A percentile compares a stretch with the other conserved stretches of the same genome.
phyloP scores from a whole-genome alignment of 1,140 invertebrate species.

The Conopomorpha cramerella region DNA sequence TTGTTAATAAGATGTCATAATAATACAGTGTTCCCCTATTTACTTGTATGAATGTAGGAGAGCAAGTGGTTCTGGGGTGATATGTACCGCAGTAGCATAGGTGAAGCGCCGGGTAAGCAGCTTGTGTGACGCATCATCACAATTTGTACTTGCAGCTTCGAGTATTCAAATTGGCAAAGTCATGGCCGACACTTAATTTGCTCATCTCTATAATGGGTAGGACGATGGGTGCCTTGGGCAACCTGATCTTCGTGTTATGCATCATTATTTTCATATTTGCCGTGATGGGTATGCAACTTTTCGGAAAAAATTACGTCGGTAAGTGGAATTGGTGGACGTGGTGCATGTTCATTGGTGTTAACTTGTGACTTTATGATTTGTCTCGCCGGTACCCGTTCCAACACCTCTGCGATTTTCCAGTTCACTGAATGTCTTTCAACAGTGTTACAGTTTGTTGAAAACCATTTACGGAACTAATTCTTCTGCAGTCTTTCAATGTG shows the following conservation, averaged over 20 bases:
- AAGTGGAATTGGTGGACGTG: slow-evolving; percentile 60
- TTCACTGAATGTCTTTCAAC: slow-evolving; percentile 35
- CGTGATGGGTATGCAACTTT: slow-evolving; percentile 97
- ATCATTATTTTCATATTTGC: slow-evolving; percentile 99
- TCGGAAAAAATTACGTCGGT: slow-evolving; percentile 90
- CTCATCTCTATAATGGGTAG: slow-evolving; percentile 96
- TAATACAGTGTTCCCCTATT: no score
- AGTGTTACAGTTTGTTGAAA: slow-evolving; percentile 4
- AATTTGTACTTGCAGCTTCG: slow-evolving; percentile 77
- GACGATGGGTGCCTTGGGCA: slow-evolving; percentile 95
- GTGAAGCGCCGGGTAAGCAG: slow-evolving; percentile 57
- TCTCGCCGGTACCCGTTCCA: no score
- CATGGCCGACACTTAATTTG: slow-evolving; percentile 96
- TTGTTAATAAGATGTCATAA: no score
- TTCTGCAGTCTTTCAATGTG: no score
- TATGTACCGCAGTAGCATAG: slow-evolving; percentile 50
- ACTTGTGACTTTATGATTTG: slow-evolving; percentile 24
- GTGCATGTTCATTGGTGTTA: slow-evolving; percentile 58
- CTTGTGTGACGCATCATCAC: slow-evolving; percentile 59
- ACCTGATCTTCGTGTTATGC: slow-evolving; percentile 92
- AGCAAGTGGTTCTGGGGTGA: slow-evolving; percentile 30
- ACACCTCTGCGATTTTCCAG: no score
- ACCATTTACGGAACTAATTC: no score
- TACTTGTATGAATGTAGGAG: no score
- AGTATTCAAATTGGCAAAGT: slow-evolving; percentile 98